phyloP scores from a whole-genome alignment of 2,797 vertebrate species.

The Tokudaia tokunoshimensis region DNA sequence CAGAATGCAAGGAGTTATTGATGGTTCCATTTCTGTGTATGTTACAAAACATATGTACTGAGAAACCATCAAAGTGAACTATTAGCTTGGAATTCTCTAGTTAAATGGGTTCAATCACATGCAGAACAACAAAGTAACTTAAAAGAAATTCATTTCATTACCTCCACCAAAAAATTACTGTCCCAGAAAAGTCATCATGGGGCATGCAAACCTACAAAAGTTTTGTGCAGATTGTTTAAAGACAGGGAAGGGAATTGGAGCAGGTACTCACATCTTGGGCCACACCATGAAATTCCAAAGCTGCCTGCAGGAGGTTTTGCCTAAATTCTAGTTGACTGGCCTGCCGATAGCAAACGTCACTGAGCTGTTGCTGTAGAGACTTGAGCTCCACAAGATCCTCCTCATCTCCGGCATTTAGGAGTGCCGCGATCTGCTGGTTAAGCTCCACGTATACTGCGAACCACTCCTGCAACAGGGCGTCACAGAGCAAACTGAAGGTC shows the following conservation, averaged over 20 bases:
- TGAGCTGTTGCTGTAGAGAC: slow-evolving; percentile 96
- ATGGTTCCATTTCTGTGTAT: slow-evolving; percentile 54
- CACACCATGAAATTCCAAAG: slow-evolving; percentile 96
- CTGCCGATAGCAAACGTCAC: slow-evolving; percentile 98
- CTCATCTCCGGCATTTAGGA: slow-evolving; percentile 96
- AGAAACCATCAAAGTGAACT: slow-evolving; percentile 56
- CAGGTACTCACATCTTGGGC: slow-evolving; percentile 94
- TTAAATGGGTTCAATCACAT: slow-evolving; percentile 63
- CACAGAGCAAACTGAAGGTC: slow-evolving; percentile 32
- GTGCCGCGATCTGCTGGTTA: slow-evolving; percentile 98
- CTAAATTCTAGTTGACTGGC: slow-evolving; percentile 97
- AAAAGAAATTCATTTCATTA: slow-evolving; percentile 67
- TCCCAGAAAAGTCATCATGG: slow-evolving; percentile 71
- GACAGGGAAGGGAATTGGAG: slow-evolving; percentile 35
- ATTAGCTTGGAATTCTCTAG: slow-evolving; percentile 32
- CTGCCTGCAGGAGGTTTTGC: slow-evolving; percentile 97
- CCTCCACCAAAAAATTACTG: slow-evolving; percentile 64
- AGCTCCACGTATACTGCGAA: slow-evolving; percentile 99
- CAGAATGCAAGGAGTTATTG: slow-evolving; percentile 39
- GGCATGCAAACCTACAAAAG: slow-evolving; percentile 79
- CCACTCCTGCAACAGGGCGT: slow-evolving; percentile 93
- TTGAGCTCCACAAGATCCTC: slow-evolving; percentile 97
- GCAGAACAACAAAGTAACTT: slow-evolving; percentile 55
- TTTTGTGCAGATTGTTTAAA: slow-evolving; percentile 56
- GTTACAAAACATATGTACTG: slow-evolving; percentile 52